Evolutionary conservation across 92 coral and sea anemone species (phyloP).

Genomic region (Palythoa grandis): DNA sequence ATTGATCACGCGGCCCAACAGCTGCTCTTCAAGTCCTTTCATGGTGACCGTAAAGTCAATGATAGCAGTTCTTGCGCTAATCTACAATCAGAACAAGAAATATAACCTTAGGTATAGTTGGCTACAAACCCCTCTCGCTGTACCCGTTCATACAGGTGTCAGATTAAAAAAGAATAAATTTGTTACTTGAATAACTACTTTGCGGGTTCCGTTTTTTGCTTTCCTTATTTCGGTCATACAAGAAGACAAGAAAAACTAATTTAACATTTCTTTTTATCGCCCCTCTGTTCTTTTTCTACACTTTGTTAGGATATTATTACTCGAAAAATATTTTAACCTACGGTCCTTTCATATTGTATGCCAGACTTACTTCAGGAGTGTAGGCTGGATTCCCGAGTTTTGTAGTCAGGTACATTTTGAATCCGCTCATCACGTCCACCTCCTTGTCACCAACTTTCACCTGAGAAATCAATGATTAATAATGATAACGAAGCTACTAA

Average conservation of each 20-base stretch:
- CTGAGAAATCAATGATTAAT: slow-evolving; percentile 12
- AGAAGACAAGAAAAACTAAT: too few species aligned
- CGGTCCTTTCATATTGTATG: too few species aligned
- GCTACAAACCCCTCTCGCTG: neutral
- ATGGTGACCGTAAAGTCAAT: slow-evolving; percentile 92
- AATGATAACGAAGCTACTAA: neutral
- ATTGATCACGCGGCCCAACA: slow-evolving; percentile 86
- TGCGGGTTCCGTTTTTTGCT: too few species aligned
- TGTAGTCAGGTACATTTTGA: slow-evolving; percentile 84
- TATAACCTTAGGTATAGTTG: neutral
- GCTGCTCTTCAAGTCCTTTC: slow-evolving; percentile 90
- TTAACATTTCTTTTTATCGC: too few species aligned
- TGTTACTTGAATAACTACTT: neutral
- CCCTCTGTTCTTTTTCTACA: too few species aligned
- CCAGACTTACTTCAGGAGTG: slow-evolving; percentile 79
- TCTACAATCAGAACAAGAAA: slow-evolving; percentile 43
- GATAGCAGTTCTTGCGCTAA: slow-evolving; percentile 91
- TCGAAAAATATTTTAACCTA: too few species aligned
- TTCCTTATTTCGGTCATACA: too few species aligned
- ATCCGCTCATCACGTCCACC: slow-evolving; percentile 91
- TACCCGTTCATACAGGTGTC: neutral
- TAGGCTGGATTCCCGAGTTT: slow-evolving; percentile 91
- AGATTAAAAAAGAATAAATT: too few species aligned
- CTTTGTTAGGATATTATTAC: too few species aligned
- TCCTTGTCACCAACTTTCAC: slow-evolving; percentile 94